These are phyloP conservation scores for Antrozous pallidus DNA, from an alignment of 2,797 vertebrate species.

Conservation along the genomic window DNA sequence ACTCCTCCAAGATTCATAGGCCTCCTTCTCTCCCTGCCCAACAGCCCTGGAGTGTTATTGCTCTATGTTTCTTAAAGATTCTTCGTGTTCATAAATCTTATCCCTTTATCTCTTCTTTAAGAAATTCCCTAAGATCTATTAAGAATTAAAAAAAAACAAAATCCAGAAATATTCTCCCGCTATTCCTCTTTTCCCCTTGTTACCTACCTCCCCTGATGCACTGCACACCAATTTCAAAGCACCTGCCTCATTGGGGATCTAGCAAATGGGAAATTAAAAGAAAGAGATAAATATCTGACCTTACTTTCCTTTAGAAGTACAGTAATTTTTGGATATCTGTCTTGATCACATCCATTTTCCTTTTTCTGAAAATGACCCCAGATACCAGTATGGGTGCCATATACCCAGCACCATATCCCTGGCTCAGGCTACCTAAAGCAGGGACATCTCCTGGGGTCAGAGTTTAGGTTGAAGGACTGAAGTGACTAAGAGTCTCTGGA, in stretches of 20 bases:
- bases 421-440: neutral
- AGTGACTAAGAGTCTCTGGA: neutral
- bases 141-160: conserved; percentile 4
- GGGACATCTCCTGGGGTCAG: neutral
- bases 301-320: neutral
- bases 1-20: neutral
- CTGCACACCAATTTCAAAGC: neutral
- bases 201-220: neutral
- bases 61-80: neutral
- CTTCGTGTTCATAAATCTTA: neutral
- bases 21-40: neutral
- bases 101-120: neutral
- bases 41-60: neutral
- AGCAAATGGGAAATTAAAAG: neutral
- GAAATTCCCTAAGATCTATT: neutral
- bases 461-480: neutral
- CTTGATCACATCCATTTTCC: neutral
- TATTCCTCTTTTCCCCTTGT: neutral
- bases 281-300: neutral
- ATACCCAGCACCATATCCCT: neutral
- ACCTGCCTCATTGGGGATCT: neutral
- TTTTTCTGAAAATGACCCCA: neutral
- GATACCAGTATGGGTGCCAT: neutral
- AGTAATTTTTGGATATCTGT: neutral
- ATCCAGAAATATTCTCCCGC: neutral